These are phyloP conservation scores for Brachionus rubens DNA, from an alignment of 1,140 invertebrate genomes.

Conservation along the genomic window DNA sequence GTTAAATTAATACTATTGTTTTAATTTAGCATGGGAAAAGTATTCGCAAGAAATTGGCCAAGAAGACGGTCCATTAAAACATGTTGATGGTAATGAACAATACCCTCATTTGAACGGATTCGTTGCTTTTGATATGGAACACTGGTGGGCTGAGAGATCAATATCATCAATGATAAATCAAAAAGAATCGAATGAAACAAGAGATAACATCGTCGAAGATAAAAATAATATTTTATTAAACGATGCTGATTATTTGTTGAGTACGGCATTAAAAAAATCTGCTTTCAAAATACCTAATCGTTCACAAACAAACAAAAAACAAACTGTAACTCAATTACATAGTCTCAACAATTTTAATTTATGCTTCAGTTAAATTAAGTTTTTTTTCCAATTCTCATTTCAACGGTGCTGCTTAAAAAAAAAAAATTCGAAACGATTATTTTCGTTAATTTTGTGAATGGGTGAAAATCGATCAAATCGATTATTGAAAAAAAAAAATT, in stretches of 20 bases:
- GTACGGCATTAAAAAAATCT: constrained; percentile 5
- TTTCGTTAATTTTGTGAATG: constrained; percentile 17
- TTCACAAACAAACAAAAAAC: not conserved
- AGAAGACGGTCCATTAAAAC: constrained; percentile 26
- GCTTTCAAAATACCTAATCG: not conserved
- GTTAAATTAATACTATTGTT: not conserved
- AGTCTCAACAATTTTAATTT: not conserved
- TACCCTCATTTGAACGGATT: constrained; percentile 44
- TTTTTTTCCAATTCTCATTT: not conserved
- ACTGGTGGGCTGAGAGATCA: constrained; percentile 41
- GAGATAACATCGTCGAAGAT: not conserved
- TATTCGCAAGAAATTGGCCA: constrained; percentile 22
- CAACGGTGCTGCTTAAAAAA: not conserved
- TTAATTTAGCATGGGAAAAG: constrained; percentile 38
- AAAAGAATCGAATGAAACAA: not conserved
- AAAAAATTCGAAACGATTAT: constrained; percentile 22
- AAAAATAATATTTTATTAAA: not conserved
- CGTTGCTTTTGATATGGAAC: constrained; percentile 42
- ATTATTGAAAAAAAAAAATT: not conserved
- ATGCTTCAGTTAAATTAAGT: constrained; percentile 8
- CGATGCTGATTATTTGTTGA: not conserved
- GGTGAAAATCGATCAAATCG: constrained; percentile 29
- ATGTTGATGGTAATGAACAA: constrained; percentile 21
- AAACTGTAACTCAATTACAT: not conserved
- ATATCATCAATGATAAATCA: constrained; percentile 39